Percentiles rank a stretch among this genome's conserved stretches.
Conservation (phyloP, 1,140 invertebrate species). For the Onthophagus taurus region DNA sequence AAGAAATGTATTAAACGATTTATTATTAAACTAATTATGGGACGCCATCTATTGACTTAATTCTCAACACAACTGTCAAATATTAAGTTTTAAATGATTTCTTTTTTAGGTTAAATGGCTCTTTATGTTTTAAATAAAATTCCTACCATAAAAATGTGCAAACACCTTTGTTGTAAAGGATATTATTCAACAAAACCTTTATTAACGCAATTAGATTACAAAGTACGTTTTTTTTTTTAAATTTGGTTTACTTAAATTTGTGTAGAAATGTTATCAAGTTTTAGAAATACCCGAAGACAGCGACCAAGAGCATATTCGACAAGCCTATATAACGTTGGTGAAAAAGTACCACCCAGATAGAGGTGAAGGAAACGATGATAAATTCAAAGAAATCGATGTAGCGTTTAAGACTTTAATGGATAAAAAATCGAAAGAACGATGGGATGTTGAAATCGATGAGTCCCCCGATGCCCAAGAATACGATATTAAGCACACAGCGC, state of each 20-base stretch:
- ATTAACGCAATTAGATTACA: not conserved
- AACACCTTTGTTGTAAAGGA: not conserved
- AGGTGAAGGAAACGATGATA: slow-evolving; percentile 52
- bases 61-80: not conserved
- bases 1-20: no score
- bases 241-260: not conserved
- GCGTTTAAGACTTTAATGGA: slow-evolving; percentile 43
- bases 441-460: slow-evolving; percentile 41
- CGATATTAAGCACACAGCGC: slow-evolving; percentile 61
- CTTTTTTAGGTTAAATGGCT: not conserved
- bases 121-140: not conserved
- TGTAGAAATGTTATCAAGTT: slow-evolving; percentile 54
- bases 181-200: not conserved
- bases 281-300: slow-evolving; percentile 56
- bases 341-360: slow-evolving; percentile 80
- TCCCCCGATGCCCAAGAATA: slow-evolving; percentile 35
- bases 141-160: not conserved
- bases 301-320: slow-evolving; percentile 58
- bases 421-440: slow-evolving; percentile 44
- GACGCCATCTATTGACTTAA: no score
- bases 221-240: not conserved
- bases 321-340: slow-evolving; percentile 63
- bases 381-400: slow-evolving; percentile 53
- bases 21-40: no score
- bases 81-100: not conserved